A percentile compares a stretch with the other conserved stretches of the same genome.
Conservation (phyloP, 53 echinoderm and acorn worm species). For the Luidia sarsii region DNA sequence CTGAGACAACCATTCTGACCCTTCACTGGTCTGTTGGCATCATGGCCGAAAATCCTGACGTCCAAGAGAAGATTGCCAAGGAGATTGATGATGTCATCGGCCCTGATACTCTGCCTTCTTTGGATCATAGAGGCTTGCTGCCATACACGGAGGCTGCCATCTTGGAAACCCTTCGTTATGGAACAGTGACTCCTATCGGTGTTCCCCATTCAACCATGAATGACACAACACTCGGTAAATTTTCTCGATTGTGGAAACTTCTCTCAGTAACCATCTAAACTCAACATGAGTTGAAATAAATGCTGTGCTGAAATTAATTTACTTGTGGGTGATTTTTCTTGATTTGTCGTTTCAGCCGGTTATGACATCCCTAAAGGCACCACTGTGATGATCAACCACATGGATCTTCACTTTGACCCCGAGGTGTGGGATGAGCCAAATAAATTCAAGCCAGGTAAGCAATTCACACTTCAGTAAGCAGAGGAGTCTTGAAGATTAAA, state of each 20-base stretch:
- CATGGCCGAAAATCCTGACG: slow-evolving; percentile 64
- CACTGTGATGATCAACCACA: slow-evolving; percentile 52
- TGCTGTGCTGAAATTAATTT: too few relatives aligned
- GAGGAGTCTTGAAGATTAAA: too few relatives aligned
- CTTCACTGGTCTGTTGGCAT: slow-evolving; percentile 74
- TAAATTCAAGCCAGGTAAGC: slow-evolving; percentile 71
- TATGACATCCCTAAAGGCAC: slow-evolving; percentile 77
- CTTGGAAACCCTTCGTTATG: slow-evolving; percentile 70
- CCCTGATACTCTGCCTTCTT: slow-evolving; percentile 50
- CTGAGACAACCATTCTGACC: slow-evolving; percentile 71
- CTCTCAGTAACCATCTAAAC: too few relatives aligned
- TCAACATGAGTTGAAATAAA: too few relatives aligned
- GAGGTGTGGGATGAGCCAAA: slow-evolving; percentile 66
- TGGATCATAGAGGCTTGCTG: slow-evolving; percentile 65
- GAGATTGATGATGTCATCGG: slow-evolving; percentile 84
- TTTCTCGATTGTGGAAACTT: too few relatives aligned
- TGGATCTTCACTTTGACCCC: slow-evolving; percentile 66
- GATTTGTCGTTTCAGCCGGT: slow-evolving; percentile 26
- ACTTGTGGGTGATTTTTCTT: too few relatives aligned
- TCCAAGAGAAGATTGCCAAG: slow-evolving; percentile 69
- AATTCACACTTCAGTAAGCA: too few relatives aligned
- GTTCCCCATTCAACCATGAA: slow-evolving; percentile 75
- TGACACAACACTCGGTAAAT: slow-evolving; percentile 61
- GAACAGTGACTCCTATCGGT: slow-evolving; percentile 58
- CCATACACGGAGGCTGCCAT: slow-evolving; percentile 80